Evolutionary conservation across 2,888 invertebrate species (phyloP), one percentile per base, ranked within the genome.

Genomic region (Oithona nana): DNA sequence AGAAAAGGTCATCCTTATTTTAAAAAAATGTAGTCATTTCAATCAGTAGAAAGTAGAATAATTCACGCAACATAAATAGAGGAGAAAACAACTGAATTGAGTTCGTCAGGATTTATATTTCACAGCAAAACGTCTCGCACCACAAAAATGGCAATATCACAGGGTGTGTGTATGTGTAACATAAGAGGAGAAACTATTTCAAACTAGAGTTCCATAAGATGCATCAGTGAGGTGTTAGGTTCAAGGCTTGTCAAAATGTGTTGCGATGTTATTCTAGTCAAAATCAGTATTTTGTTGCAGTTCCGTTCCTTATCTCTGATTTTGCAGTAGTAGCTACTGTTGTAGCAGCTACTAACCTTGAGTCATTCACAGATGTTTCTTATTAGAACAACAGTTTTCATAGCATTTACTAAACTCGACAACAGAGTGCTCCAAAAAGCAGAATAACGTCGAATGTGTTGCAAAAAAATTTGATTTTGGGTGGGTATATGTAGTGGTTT

Each of bases 101-200:
- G n/a, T n/a, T n/a, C n/a, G n/a, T n/a, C n/a, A n/a, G n/a, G n/a
- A n/a, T n/a, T n/a, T n/a, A 56, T 22, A 61, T 50, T 54, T 61
- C 61, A 61, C 61, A 61, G 61, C 61, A 61, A 50, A 24, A 30
- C 22, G 28, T 22, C 51, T 58, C 61, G 54, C 61, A 61, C 61
- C 61, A 61, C 61, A 61, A 61, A 61, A 61, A 61, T 61, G 61
- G 61, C 61, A 61, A 61, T 50, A 61, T 61, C 30, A 30, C 52
- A 61, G 57, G n/a, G n/a, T n/a, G n/a, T n/a, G n/a, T n/a, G n/a
- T n/a, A n/a, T n/a, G n/a, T n/a, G n/a, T n/a, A n/a, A 49, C 50
- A 49, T 22, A n/a, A 49, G 50, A 22, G 22, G 50, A 49, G 50
- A 49, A 22, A 49, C 50, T 49, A 49, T 20, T 49, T 22, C 50